These are phyloP conservation scores for Poeciliopsis paucimaculata DNA, from an alignment of 2,797 vertebrate species.

Conservation along the genomic window DNA sequence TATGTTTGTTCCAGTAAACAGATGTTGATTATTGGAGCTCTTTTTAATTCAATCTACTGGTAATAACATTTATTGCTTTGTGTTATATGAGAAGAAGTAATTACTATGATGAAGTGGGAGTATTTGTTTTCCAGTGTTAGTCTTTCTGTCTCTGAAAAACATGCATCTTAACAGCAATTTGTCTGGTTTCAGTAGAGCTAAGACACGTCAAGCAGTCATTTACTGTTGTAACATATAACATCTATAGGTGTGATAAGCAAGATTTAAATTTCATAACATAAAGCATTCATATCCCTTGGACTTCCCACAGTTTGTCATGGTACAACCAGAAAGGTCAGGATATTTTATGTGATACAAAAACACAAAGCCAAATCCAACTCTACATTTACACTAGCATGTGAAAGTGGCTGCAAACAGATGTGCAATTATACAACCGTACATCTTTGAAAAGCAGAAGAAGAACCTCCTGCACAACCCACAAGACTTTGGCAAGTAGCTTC, in stretches of 20 bases:
- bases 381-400: no score
- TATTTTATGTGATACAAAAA: neutral
- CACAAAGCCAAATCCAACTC: neutral
- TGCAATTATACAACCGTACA: no score
- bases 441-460: no score
- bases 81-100: constrained; percentile 1
- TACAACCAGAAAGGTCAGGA: neutral
- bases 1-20: constrained; percentile 7
- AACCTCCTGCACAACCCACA: no score
- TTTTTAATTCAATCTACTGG: neutral
- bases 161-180: neutral
- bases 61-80: constrained; percentile 3
- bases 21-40: neutral
- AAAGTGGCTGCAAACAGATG: no score
- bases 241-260: neutral
- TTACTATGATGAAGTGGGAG: constrained; percentile 5
- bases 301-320: neutral
- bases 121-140: neutral
- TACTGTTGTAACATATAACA: neutral
- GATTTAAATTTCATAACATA: neutral
- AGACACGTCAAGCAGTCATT: neutral
- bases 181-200: neutral
- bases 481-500: no score
- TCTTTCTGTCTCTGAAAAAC: neutral
- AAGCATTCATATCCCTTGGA: neutral